These are phyloP conservation scores for Homarus gammarus DNA, from an alignment of 2,888 invertebrate species.

Conservation along the genomic window DNA sequence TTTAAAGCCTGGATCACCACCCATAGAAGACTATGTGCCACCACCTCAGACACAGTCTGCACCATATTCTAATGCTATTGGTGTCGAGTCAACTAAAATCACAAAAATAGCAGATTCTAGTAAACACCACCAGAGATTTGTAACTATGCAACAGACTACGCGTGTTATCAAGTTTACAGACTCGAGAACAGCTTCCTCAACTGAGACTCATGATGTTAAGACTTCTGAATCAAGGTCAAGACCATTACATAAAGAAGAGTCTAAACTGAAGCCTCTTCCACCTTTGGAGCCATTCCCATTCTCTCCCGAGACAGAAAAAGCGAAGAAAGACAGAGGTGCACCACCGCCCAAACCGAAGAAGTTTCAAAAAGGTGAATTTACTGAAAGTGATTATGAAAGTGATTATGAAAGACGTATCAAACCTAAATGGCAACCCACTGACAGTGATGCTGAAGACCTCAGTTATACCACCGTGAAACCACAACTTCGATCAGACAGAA, in stretches of 20 bases:
- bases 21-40: constrained; percentile 68
- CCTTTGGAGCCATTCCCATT: constrained; percentile 82
- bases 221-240: constrained; percentile 28
- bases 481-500: constrained; percentile 36
- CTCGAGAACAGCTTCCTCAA: constrained; percentile 37
- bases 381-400: constrained; percentile 86
- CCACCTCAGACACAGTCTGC: constrained; percentile 50
- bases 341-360: constrained; percentile 84
- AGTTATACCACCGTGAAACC: constrained; percentile 63
- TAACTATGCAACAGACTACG: constrained; percentile 86
- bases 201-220: constrained; percentile 33
- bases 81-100: constrained; percentile 85
- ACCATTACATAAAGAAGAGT: constrained; percentile 24
- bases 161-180: constrained; percentile 83
- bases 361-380: constrained; percentile 84
- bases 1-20: constrained; percentile 67
- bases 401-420: constrained; percentile 82
- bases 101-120: constrained; percentile 86
- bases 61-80: constrained; percentile 70
- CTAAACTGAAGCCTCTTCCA: constrained; percentile 78
- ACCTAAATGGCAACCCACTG: constrained; percentile 73
- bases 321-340: constrained; percentile 78
- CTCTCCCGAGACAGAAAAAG: constrained; percentile 80
- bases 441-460: constrained; percentile 74
- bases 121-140: constrained; percentile 83